Evolutionary conservation across 2,888 invertebrate species (phyloP).

Genomic region (Isoperla grammatica): DNA sequence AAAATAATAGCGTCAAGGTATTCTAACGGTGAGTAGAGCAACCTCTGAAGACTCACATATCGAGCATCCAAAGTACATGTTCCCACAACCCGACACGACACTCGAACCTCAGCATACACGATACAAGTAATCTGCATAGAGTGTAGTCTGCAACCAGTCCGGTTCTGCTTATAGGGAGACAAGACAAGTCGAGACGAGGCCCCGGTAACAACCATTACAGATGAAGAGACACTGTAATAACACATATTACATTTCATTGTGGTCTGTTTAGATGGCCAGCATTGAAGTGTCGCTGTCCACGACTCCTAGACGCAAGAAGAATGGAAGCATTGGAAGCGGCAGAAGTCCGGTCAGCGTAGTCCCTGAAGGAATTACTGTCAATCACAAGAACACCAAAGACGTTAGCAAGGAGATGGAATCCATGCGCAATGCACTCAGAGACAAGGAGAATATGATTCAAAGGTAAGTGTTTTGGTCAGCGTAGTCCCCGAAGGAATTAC

Average conservation of each 20-base stretch:
- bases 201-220: neutral
- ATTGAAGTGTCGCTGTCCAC: slow-evolving; percentile 73
- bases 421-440: slow-evolving; percentile 63
- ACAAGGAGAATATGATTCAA: slow-evolving; percentile 79
- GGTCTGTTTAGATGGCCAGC: slow-evolving; percentile 63
- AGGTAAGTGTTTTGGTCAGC: slow-evolving; percentile 48
- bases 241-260: neutral
- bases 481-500: slow-evolving; percentile 22
- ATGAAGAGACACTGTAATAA: neutral
- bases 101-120: too few relatives aligned
- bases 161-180: too few relatives aligned
- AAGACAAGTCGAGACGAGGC: neutral
- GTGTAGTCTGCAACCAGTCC: too few relatives aligned
- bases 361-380: slow-evolving; percentile 32
- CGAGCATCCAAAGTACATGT: too few relatives aligned
- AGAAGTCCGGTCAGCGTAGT: slow-evolving; percentile 22
- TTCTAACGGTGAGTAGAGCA: too few relatives aligned
- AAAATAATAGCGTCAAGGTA: too few relatives aligned
- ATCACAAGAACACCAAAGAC: slow-evolving; percentile 40
- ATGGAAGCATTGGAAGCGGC: slow-evolving; percentile 43
- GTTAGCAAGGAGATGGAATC: slow-evolving; percentile 59
- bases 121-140: too few relatives aligned
- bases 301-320: slow-evolving; percentile 53
- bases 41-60: too few relatives aligned
- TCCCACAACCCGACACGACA: too few relatives aligned